A percentile compares a stretch with the other conserved stretches of the same genome.
Evolutionary conservation across 2,797 vertebrate genomes (phyloP).

Genomic region (Pristis pectinata): DNA sequence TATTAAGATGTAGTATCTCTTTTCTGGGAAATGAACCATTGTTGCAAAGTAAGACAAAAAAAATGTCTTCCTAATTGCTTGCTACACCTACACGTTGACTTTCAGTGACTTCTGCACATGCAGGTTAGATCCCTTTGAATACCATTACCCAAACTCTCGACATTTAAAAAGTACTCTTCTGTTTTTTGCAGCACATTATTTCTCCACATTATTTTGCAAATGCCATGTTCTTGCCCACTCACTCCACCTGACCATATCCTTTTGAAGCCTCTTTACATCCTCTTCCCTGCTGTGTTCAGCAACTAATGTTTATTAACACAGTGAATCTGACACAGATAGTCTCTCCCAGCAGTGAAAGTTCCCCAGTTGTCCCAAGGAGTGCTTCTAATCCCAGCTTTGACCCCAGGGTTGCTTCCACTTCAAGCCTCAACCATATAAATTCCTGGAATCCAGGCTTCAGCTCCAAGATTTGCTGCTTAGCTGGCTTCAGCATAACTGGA

Average conservation of each 20-base stretch:
- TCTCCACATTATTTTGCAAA: not conserved
- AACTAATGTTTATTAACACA: not conserved
- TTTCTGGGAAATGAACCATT: not conserved
- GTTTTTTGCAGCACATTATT: not conserved
- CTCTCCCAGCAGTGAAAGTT: not conserved
- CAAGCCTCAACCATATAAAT: not conserved
- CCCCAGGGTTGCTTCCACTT: not conserved
- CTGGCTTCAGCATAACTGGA: too few relatives aligned
- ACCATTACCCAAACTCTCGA: too few relatives aligned
- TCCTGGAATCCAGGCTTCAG: too few relatives aligned
- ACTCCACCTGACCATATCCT: not conserved
- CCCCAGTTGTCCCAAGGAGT: not conserved
- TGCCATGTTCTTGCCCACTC: not conserved
- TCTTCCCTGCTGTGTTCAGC: not conserved
- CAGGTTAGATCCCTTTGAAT: too few relatives aligned
- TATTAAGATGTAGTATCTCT: not conserved
- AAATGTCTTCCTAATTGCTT: too few relatives aligned
- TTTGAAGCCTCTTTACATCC: not conserved
- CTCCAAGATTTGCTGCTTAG: too few relatives aligned
- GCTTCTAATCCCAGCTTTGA: not conserved
- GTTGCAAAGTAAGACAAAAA: not conserved
- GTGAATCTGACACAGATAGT: not conserved
- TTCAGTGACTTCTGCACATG: too few relatives aligned
- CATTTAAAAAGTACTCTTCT: too few relatives aligned
- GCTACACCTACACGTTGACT: too few relatives aligned